Evolutionary conservation across 2,888 invertebrate species (phyloP).

Genomic region (Nudaria mundana): DNA sequence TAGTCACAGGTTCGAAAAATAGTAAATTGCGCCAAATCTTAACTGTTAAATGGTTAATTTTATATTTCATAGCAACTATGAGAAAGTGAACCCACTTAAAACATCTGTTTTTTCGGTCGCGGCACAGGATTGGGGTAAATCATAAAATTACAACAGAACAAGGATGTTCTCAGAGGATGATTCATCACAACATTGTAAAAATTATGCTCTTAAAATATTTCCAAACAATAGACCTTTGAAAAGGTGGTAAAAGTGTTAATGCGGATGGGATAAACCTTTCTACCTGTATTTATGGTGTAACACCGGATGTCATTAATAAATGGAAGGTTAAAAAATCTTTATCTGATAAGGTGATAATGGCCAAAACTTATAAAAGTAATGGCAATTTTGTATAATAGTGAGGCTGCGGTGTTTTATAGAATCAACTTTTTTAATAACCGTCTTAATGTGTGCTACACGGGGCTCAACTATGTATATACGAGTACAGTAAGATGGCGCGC

Average conservation of each 20-base stretch:
- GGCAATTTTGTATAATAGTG: too few species aligned
- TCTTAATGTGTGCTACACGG: too few species aligned
- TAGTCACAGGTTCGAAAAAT: too few species aligned
- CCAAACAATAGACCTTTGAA: slow-evolving; percentile 37
- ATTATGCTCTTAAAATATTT: slow-evolving; percentile 40
- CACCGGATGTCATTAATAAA: slow-evolving; percentile 51
- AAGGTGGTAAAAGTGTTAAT: slow-evolving; percentile 61
- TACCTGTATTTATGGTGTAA: slow-evolving; percentile 42
- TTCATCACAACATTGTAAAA: slow-evolving; percentile 38
- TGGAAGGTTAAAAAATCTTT: slow-evolving; percentile 36
- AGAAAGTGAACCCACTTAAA: slow-evolving; percentile 5
- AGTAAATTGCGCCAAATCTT: too few species aligned
- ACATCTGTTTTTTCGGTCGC: slow-evolving; percentile 5
- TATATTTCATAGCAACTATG: slow-evolving; percentile 7
- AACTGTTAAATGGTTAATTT: too few species aligned
- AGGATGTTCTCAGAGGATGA: slow-evolving; percentile 37
- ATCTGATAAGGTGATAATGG: slow-evolving; percentile 15
- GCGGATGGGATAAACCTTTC: slow-evolving; percentile 46
- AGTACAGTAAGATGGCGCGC: too few species aligned
- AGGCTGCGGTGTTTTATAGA: too few species aligned
- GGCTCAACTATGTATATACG: too few species aligned
- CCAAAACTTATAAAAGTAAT: too few species aligned
- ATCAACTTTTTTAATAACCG: too few species aligned
- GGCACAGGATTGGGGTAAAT: slow-evolving; percentile 34
- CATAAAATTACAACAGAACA: slow-evolving; percentile 37